Conservation (phyloP, 2,888 invertebrate genomes). For the Drosophila infuscata region DNA sequence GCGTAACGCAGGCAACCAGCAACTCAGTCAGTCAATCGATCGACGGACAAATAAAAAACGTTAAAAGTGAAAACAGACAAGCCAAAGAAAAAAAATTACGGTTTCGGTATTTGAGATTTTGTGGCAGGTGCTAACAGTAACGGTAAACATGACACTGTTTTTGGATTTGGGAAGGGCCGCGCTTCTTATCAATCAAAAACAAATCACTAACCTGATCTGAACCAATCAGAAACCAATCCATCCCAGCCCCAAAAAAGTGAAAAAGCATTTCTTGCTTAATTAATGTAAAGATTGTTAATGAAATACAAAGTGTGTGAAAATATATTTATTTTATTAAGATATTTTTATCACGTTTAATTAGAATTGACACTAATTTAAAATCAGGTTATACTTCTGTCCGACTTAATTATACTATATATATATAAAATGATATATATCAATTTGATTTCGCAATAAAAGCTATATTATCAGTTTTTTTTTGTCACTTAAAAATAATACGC, state of each 20-base stretch:
- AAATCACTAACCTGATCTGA: background rate
- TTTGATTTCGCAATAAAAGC: background rate
- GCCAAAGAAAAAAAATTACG: constrained; percentile 19
- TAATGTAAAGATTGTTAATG: constrained; percentile 1
- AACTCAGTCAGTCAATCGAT: constrained; percentile 4
- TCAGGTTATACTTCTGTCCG: background rate
- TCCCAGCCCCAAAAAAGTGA: constrained; percentile 20
- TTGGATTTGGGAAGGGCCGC: constrained; percentile 9
- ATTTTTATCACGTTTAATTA: background rate
- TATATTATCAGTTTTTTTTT: background rate
- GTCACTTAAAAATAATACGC: background rate
- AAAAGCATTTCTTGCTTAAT: background rate
- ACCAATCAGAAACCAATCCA: background rate
- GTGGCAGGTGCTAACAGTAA: constrained; percentile 72
- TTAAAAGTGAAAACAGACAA: constrained; percentile 69
- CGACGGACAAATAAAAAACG: constrained; percentile 18
- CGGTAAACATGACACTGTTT: constrained; percentile 71
- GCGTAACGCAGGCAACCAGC: constrained; percentile 37
- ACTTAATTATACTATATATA: background rate
- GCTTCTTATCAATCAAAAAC: constrained; percentile 65
- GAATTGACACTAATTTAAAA: background rate
- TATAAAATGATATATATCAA: background rate
- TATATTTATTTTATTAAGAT: background rate
- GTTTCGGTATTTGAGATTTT: constrained; percentile 36
- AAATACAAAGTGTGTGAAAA: background rate